Evolutionary conservation across 2,797 vertebrate genomes (phyloP), one percentile per base, ranked within the genome.

Genomic region (Geotrypetes seraphini): DNA sequence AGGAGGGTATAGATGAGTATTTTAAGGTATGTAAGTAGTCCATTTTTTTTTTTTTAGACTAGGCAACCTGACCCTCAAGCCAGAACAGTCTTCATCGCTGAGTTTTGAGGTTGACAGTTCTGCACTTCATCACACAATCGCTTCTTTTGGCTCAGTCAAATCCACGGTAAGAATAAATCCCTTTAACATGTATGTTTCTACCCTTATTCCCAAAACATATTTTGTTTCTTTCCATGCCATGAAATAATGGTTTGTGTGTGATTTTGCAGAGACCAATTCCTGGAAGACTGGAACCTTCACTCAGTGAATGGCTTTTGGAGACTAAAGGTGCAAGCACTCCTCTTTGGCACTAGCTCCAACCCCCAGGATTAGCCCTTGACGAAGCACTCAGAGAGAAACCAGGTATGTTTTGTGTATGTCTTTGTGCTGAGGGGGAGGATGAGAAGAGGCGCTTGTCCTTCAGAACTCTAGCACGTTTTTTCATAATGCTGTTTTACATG

Each of bases 51-150:
- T 28, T 46, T 46, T 26, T 62, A 99, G 95, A 53, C 57, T 97
- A 37, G 83, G 63, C 7, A 79, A 57, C 62, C 73, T 97, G 38
- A 85, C 79, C 47, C 73, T 97, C 50, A 88, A 84, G 26, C 94
- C 93, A 3, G 95, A 97, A 50, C 94, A 97, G 68, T 89, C 85
- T 1, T 85, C 89, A 28, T 63, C 88, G 22, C 69, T 99, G 33
- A 80, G 83, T 47, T 97, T 99, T 63, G 85, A 88, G 23, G 91
- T 89, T 1, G 92, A 99, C 40, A 45, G 76, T 2, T 67, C 77
- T 21, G 79, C 81, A 26, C 79, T 99, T 57, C 88, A 88, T 13
- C 83, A 92, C 49, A 85, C 90, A 22, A 96, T 97, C 66, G 96
- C 89, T 29, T 87, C 89, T 0, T 99, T 96, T 53, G 95, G 95